Percentiles rank a stretch among this genome's conserved stretches.
phyloP scores from a whole-genome alignment of 1,140 invertebrate genomes.

The Parapsyche elsis region DNA sequence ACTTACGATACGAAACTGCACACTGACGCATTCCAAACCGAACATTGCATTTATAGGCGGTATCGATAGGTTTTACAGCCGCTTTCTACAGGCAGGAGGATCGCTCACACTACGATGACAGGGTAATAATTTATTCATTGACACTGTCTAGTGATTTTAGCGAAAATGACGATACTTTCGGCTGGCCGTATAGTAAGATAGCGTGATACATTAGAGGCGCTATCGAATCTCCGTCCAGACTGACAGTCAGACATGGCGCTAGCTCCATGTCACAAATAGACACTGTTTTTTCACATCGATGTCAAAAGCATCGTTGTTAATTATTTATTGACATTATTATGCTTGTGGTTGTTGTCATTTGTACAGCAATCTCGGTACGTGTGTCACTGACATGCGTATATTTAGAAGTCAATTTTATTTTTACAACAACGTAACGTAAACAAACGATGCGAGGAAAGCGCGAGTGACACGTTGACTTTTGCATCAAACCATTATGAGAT shows the following conservation, averaged over 20 bases:
- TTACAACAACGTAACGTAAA: background rate
- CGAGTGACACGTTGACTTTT: too few species aligned
- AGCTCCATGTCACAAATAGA: background rate
- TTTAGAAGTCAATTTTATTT: background rate
- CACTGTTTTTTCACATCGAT: background rate
- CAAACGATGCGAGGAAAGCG: background rate
- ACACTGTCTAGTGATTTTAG: too few species aligned
- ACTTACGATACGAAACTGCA: too few species aligned
- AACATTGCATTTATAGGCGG: too few species aligned
- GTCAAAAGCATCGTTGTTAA: background rate
- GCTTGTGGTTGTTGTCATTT: background rate
- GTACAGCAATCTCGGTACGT: background rate
- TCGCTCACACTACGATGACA: too few species aligned
- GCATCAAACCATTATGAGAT: background rate
- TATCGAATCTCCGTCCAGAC: constrained; percentile 23
- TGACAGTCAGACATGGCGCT: constrained; percentile 39
- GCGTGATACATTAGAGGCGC: background rate
- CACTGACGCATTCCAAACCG: too few species aligned
- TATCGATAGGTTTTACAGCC: too few species aligned
- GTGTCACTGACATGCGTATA: background rate
- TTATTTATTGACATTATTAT: background rate
- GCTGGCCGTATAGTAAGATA: too few species aligned
- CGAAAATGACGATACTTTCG: too few species aligned
- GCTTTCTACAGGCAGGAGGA: too few species aligned
- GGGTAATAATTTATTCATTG: too few species aligned